These are phyloP conservation scores for Astreopora myriophthalma DNA, from an alignment of 64 coral and sea anemone genomes.

Conservation along the genomic window DNA sequence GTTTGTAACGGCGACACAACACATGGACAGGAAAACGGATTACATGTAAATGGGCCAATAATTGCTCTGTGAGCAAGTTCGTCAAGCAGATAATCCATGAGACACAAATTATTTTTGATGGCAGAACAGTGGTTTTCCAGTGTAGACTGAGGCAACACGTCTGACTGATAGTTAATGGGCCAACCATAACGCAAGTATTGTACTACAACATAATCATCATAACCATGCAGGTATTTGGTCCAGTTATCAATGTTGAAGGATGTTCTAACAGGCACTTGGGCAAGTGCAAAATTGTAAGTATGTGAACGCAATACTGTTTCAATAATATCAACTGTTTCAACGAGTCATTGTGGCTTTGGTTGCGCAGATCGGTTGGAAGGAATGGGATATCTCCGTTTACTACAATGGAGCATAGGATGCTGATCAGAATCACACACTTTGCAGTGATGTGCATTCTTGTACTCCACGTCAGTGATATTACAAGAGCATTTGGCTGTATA, in stretches of 20 bases:
- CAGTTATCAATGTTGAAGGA: neutral
- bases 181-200: slow-evolving; percentile 32
- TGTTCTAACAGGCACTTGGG: neutral
- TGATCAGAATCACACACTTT: slow-evolving; percentile 17
- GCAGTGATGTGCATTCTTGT: slow-evolving; percentile 6
- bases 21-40: too few species aligned
- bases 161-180: slow-evolving; percentile 52
- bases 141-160: neutral
- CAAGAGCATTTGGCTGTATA: slow-evolving; percentile 14
- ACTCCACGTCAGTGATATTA: slow-evolving; percentile 5
- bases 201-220: neutral
- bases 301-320: neutral
- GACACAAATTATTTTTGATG: neutral
- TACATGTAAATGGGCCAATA: too few species aligned
- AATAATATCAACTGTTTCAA: neutral
- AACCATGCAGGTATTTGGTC: slow-evolving; percentile 2
- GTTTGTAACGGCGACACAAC: slow-evolving; percentile 28
- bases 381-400: slow-evolving; percentile 13
- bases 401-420: neutral
- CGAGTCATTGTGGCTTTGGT: slow-evolving; percentile 1
- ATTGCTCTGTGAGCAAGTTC: slow-evolving; percentile 19
- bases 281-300: neutral
- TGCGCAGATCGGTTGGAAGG: neutral
- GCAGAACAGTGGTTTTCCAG: slow-evolving; percentile 28
- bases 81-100: neutral